Evolutionary conservation across 2,888 invertebrate species (phyloP).

Genomic region (Diarsia dahlii): DNA sequence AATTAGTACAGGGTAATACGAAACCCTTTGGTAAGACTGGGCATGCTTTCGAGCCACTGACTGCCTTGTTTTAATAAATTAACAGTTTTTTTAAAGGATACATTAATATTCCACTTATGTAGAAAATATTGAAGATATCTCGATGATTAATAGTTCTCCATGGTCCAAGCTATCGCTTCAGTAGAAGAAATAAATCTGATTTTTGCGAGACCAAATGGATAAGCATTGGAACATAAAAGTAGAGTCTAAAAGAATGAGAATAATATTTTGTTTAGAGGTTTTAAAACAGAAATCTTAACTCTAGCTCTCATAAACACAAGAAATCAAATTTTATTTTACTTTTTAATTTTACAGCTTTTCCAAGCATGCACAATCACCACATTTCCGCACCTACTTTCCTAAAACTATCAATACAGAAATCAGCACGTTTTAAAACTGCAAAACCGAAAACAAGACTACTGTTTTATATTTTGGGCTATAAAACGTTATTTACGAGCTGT

Average conservation of each 20-base stretch:
- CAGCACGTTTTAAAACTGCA: conserved; percentile 22
- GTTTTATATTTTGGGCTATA: conserved; percentile 44
- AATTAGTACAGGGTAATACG: no score
- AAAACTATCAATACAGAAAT: conserved; percentile 7
- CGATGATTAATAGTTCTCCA: no score
- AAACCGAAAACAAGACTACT: conserved; percentile 25
- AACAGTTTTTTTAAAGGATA: no score
- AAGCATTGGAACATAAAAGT: no score
- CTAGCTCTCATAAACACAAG: neutral
- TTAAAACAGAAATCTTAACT: neutral
- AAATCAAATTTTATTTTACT: neutral
- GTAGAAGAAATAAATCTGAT: neutral
- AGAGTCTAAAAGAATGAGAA: neutral
- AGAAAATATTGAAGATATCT: no score
- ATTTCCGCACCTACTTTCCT: neutral
- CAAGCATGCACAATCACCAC: neutral
- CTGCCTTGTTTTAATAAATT: no score
- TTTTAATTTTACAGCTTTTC: neutral
- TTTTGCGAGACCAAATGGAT: neutral
- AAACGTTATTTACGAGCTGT: conserved; percentile 50
- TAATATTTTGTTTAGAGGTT: neutral
- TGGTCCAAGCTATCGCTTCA: no score
- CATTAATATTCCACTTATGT: no score
- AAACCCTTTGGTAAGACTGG: no score
- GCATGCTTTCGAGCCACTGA: no score